Evolutionary conservation across 2,888 invertebrate species (phyloP), one percentile per base, ranked within the genome.

Genomic region (Nomada fucata): DNA sequence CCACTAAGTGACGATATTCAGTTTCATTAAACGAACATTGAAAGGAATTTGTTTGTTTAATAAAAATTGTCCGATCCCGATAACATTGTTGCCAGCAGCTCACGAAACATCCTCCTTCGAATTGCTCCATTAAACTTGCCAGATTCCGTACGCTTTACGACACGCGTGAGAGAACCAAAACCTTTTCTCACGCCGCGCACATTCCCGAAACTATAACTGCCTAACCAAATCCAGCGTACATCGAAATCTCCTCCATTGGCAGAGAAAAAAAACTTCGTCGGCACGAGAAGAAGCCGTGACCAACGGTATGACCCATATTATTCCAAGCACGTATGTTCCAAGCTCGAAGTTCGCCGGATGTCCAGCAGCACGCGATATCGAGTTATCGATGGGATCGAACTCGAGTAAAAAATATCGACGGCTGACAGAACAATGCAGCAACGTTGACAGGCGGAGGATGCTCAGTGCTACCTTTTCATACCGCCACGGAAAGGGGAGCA

Each of bases 381-480:
- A 63, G 61, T n/a, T 50, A 68, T 55, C 81, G 74, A 65, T 55
- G 47, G 13, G 53, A 55, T 52, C 47, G 10, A 20, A 7, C 47
- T 18, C 23, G 50, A 50, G 23, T 20, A 55, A 61, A 78, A 79
- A 82, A 79, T 63, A 67, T 57, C 71, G 68, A 70, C 61, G 65
- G 42, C 79, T 36, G 82, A 79, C 76, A 73, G 84, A 82, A 86
- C 77, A 86, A 86, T 86, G 75, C 70, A 20, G 79, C 79, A 84
- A 86, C 74, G 76, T 75, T 75, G 84, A 84, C 79, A 82, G 79
- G 23, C 76, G 42, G 74, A 42, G 59, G 53, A 57, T 74, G 64
- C 59, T 57, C 44, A 26, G 57, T 36, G 36, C 65, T 73, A 53
- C 59, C 76, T 70, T 80, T 75, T 64, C 76, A 65, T 77, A 44